Evolutionary conservation across 2,797 vertebrate species (phyloP), one percentile per base, ranked within the genome.

Genomic region (Spinus olivaceus): DNA sequence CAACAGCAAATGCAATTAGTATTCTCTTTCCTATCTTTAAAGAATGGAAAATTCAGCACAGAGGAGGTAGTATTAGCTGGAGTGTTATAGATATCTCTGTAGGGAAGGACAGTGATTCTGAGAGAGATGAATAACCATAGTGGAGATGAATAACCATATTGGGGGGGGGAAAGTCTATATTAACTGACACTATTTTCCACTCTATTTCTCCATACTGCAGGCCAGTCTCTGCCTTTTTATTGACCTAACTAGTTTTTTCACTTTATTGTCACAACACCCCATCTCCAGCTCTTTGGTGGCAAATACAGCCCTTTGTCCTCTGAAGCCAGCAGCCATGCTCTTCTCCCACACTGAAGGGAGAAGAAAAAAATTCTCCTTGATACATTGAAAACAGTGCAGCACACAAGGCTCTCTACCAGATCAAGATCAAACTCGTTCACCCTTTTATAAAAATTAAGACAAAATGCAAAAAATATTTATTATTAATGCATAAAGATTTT

Each of bases 291-390:
- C 28, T 41, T 37, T 56, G 19, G 3, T 30, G 27, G 11, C 24
- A 42, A 44, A 23, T 9, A 28, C 3, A 66, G 30, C 22, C 24
- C 4, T 76, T 69, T 12, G 5, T 23, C 7, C 25, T 28, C 27
- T 39, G 63, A 79, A 79, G 15, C 10, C 30, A 76, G 19, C 3
- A 54, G 14, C 30, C 18, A 33, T 54, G 6, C 2, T 69, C 2
- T 20, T 79, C 60, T 74, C 14, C 32, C 22, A 51, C 4, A 37
- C 2, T 14, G 23, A 51, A 51, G 3, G 3, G 11, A 0, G 0
- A 30, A 13, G 33, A 59, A 37, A 59, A 53, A 50, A 74, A 13
- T 65, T 81, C 35, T 74, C 17, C 18, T 39, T 53, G 10, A 10
- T 12, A 61, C 5, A 16, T 4, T 49, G 53, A 37, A 84, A 54